phyloP scores from a whole-genome alignment of 2,888 invertebrate genomes.

The Endotricha flammealis region DNA sequence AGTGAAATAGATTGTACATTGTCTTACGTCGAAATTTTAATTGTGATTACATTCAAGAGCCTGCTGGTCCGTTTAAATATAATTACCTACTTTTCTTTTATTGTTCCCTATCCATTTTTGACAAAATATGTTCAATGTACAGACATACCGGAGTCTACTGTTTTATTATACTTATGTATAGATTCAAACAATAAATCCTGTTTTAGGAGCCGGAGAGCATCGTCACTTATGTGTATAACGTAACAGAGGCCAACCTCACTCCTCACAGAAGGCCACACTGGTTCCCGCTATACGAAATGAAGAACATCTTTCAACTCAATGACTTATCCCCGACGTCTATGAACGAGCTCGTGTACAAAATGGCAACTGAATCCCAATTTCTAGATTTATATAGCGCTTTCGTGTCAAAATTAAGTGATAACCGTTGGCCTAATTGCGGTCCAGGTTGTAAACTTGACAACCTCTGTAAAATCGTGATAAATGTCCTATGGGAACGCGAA shows the following conservation, averaged over 20 bases:
- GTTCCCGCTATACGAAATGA: slow-evolving; percentile 86
- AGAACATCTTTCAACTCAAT: slow-evolving; percentile 79
- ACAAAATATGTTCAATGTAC: no score
- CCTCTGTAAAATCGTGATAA: slow-evolving; percentile 76
- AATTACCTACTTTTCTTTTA: no score
- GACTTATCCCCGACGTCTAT: slow-evolving; percentile 81
- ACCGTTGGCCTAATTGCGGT: slow-evolving; percentile 64
- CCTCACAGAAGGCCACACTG: slow-evolving; percentile 80
- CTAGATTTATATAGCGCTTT: slow-evolving; percentile 76
- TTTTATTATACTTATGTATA: no score
- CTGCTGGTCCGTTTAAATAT: no score
- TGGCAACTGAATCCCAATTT: slow-evolving; percentile 71
- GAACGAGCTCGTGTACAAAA: slow-evolving; percentile 76
- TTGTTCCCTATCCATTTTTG: no score
- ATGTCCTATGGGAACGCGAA: slow-evolving; percentile 67
- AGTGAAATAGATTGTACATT: no score
- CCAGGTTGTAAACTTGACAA: slow-evolving; percentile 64
- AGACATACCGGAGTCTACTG: no score
- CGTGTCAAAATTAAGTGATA: slow-evolving; percentile 71
- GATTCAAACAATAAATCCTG: neutral
- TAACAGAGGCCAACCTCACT: slow-evolving; percentile 83
- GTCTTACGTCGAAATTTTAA: no score
- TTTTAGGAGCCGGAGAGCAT: slow-evolving; percentile 81
- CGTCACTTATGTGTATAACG: slow-evolving; percentile 85
- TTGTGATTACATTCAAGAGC: no score